Evolutionary conservation across 53 echinoderm and acorn worm species (phyloP).

Genomic region (Astropecten irregularis): DNA sequence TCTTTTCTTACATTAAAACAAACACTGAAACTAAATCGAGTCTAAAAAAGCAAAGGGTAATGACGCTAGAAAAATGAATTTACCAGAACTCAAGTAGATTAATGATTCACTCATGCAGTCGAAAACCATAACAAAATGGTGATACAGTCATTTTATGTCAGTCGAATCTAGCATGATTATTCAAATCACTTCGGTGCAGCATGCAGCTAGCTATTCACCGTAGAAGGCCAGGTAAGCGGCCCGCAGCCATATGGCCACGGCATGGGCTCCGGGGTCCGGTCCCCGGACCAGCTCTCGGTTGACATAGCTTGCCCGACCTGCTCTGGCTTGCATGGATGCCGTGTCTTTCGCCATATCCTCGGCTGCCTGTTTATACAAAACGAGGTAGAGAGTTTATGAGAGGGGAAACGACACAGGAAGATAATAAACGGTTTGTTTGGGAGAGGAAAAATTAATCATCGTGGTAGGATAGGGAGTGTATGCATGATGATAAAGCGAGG

Average conservation of each 20-base stretch:
- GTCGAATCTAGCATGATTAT: too few relatives aligned
- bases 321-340: constrained; percentile 49
- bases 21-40: too few relatives aligned
- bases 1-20: too few relatives aligned
- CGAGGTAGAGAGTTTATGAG: not conserved
- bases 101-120: too few relatives aligned
- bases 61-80: too few relatives aligned
- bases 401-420: not conserved
- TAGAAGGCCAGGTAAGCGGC: constrained; percentile 17
- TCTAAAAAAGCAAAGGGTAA: too few relatives aligned
- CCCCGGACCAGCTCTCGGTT: constrained; percentile 45
- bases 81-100: too few relatives aligned
- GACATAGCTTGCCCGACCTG: constrained; percentile 68
- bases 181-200: too few relatives aligned
- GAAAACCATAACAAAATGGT: too few relatives aligned
- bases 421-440: not conserved
- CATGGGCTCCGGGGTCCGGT: constrained; percentile 65
- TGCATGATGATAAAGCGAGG: not conserved
- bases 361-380: constrained; percentile 42
- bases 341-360: constrained; percentile 44
- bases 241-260: constrained; percentile 59
- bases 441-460: not conserved
- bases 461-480: not conserved
- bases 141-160: too few relatives aligned
- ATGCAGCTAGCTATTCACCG: too few relatives aligned